Conservation (phyloP, 2,797 vertebrate genomes). For the Pteronotus mesoamericanus region DNA sequence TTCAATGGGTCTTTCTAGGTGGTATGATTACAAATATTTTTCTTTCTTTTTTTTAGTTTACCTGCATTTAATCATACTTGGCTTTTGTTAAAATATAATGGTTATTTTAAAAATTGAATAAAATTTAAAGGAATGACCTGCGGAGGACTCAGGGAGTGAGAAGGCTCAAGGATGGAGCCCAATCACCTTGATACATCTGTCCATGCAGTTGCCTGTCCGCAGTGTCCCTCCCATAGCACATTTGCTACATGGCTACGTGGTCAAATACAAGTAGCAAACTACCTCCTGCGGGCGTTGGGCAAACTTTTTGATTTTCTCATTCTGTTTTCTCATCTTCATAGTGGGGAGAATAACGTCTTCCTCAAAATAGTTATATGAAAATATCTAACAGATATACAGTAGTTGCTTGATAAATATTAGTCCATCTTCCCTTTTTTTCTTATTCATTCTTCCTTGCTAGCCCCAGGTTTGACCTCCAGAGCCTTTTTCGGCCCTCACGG, state of each 20-base stretch:
- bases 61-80: neutral
- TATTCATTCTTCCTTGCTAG: neutral
- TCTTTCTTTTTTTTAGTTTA: neutral
- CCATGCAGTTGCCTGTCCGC: neutral
- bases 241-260: neutral
- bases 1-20: slow-evolving; percentile 1
- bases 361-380: neutral
- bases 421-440: neutral
- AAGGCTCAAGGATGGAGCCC: neutral
- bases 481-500: neutral
- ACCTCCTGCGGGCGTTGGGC: neutral
- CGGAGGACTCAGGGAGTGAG: neutral
- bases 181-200: neutral
- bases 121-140: neutral
- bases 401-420: neutral
- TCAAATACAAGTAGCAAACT: neutral
- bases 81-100: neutral
- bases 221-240: neutral
- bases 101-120: neutral
- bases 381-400: neutral
- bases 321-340: neutral
- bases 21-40: neutral
- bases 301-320: neutral
- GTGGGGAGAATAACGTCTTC: neutral
- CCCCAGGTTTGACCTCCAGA: neutral